A percentile compares a stretch with the other conserved stretches of the same genome.
phyloP scores from a whole-genome alignment of 2,113 vertebrate species.

The Mastomys coucha region DNA sequence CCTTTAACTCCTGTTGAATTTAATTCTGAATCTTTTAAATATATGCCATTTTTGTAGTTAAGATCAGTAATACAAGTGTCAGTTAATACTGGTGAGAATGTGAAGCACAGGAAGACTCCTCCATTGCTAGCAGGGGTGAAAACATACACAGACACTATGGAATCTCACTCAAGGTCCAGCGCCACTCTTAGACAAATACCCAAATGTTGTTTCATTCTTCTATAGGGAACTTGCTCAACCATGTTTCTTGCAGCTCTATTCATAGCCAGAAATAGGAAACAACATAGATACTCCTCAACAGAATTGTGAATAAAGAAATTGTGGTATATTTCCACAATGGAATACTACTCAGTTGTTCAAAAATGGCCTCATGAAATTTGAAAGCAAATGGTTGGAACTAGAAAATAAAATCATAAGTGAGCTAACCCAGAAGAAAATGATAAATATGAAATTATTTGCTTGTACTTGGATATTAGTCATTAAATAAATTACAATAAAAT shows the following conservation, averaged over 20 bases:
- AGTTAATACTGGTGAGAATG: background rate
- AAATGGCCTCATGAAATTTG: background rate
- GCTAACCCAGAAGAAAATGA: background rate
- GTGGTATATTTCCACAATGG: background rate
- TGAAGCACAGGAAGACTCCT: background rate
- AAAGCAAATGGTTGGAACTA: background rate
- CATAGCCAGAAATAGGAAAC: background rate
- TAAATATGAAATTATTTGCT: background rate
- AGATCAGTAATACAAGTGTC: background rate
- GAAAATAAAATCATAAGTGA: background rate
- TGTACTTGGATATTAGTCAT: background rate
- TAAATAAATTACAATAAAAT: background rate
- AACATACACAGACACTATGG: background rate
- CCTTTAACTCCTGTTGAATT: background rate
- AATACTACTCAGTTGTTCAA: background rate
- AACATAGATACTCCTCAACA: background rate
- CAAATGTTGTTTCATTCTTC: background rate
- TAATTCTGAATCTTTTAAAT: background rate
- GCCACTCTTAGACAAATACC: background rate
- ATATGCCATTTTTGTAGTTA: background rate
- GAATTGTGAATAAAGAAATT: background rate
- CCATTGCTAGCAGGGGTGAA: background rate
- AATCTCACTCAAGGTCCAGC: background rate
- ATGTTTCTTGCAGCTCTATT: background rate
- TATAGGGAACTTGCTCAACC: background rate